A percentile compares a stretch with the other conserved stretches of the same genome.
Evolutionary conservation across 2,113 vertebrate species (phyloP).

Genomic region (Procavia capensis): DNA sequence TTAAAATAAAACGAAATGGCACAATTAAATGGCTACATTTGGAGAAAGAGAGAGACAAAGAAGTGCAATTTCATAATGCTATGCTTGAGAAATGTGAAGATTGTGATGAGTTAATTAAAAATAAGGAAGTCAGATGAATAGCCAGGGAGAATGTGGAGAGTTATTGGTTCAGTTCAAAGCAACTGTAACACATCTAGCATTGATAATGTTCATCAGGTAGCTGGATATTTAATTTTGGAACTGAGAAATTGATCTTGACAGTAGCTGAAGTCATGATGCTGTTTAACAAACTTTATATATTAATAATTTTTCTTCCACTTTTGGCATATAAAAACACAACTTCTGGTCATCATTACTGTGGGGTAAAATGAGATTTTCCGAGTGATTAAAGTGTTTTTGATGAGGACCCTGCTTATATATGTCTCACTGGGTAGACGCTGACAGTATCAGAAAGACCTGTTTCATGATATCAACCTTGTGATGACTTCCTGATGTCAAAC

Average conservation of each 20-base stretch:
- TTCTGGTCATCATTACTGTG: neutral
- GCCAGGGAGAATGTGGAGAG: neutral
- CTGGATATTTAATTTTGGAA: neutral
- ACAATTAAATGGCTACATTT: neutral
- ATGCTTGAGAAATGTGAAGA: neutral
- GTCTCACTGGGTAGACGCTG: too few relatives aligned
- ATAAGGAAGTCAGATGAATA: neutral
- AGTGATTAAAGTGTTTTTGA: too few relatives aligned
- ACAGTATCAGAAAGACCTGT: too few relatives aligned
- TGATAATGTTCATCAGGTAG: neutral
- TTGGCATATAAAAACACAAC: conserved; percentile 9
- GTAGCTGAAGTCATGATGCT: neutral
- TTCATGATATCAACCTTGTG: too few relatives aligned
- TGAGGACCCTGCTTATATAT: too few relatives aligned
- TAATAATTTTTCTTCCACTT: neutral
- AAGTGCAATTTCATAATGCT: neutral
- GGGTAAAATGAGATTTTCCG: too few relatives aligned
- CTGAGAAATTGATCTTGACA: neutral
- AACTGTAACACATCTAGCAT: neutral
- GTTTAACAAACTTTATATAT: neutral
- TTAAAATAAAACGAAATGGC: conserved; percentile 5
- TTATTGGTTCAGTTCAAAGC: neutral
- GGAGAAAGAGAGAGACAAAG: neutral
- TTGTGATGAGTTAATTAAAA: neutral
- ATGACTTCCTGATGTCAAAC: too few relatives aligned